Percentiles rank a stretch among this genome's conserved stretches.
phyloP scores from a whole-genome alignment of 2,797 vertebrate genomes.

The Enteromius fasciolatus region DNA sequence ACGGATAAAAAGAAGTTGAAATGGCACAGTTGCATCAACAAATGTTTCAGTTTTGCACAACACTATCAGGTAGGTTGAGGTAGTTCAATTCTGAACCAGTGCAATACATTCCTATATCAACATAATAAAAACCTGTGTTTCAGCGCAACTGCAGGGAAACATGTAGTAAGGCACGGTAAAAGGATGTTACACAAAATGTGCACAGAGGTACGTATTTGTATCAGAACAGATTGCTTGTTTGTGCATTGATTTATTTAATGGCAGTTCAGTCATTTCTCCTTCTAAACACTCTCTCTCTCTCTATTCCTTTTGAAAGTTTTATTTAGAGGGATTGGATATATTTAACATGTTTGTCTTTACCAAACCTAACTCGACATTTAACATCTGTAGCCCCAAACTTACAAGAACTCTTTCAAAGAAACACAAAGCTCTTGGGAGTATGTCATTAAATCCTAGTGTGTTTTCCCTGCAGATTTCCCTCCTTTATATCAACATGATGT shows the following conservation, averaged over 20 bases:
- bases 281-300: not conserved
- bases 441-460: slow-evolving; percentile 8
- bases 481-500: not conserved
- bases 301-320: not conserved
- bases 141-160: no score
- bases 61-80: no score
- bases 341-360: not conserved
- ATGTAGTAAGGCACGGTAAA: no score
- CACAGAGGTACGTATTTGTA: no score
- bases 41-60: no score
- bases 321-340: not conserved
- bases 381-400: not conserved
- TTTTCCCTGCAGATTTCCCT: not conserved
- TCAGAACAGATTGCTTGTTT: no score
- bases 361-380: not conserved
- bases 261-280: not conserved
- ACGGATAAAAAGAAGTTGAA: no score
- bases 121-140: no score
- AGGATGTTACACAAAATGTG: no score
- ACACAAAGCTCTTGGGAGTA: not conserved
- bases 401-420: slow-evolving; percentile 3
- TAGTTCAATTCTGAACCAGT: no score
- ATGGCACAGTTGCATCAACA: no score
- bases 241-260: not conserved
- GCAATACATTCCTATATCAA: no score